Evolutionary conservation across 1,140 invertebrate genomes (phyloP).

Genomic region (Listronotus oregonensis): DNA sequence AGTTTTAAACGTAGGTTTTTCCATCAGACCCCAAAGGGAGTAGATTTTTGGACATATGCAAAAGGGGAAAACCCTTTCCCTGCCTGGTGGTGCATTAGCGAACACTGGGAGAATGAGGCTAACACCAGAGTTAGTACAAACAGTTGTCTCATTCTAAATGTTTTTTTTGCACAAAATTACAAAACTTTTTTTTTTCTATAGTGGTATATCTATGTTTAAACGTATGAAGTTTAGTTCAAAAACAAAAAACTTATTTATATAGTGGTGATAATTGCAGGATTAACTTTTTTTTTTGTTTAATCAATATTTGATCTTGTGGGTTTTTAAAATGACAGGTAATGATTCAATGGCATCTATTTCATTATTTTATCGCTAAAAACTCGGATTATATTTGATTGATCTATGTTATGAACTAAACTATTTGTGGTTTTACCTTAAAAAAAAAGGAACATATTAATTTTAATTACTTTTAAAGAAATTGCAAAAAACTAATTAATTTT

Average conservation of each 20-base stretch:
- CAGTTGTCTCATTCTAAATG: neutral
- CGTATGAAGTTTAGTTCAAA: conserved; percentile 1
- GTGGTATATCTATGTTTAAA: no score
- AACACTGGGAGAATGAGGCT: neutral
- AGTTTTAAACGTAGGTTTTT: conserved; percentile 52
- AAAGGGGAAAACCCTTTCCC: conserved; percentile 10
- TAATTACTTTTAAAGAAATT: no score
- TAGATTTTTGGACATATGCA: conserved; percentile 57
- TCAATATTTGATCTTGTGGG: conserved; percentile 2
- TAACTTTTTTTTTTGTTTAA: conserved; percentile 2
- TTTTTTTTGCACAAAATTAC: neutral
- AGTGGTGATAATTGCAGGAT: conserved; percentile 9
- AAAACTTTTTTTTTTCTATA: neutral
- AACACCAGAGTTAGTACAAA: neutral
- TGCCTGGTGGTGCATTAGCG: neutral
- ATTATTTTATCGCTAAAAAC: no score
- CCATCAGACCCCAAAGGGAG: conserved; percentile 55
- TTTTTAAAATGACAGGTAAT: conserved; percentile 6
- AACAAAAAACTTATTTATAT: conserved; percentile 9
- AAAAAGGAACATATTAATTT: no score
- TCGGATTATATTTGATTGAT: no score
- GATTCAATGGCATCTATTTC: neutral
- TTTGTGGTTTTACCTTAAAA: no score
- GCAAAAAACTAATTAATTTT: no score
- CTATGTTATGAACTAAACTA: no score